A percentile compares a stretch with the other conserved stretches of the same genome.
Evolutionary conservation across 2,113 vertebrate species (phyloP).

Genomic region (mouse (Mus musculus)): GRCm39 chr9:40484501-40485000

Average conservation of each 20-base stretch:
- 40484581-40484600: neutral
- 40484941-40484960: neutral
- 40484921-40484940: neutral
- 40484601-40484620: neutral
- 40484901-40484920: neutral
- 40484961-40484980: neutral
- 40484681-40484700: neutral
- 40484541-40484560: neutral
- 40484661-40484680: neutral
- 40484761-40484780: neutral
- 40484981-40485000: neutral
- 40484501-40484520: neutral
- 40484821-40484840: neutral
- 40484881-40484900: neutral
- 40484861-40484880: neutral
- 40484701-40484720: neutral
- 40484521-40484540: neutral
- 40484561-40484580: neutral
- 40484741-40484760: neutral
- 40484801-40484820: neutral
- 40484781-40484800: neutral
- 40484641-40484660: neutral
- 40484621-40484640: neutral
- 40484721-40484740: neutral
- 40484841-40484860: slow-evolving; percentile 17